Evolutionary conservation across 2,113 vertebrate species (phyloP), one percentile per base, ranked within the genome.

Genomic region (Apistogramma diplotaenia): DNA sequence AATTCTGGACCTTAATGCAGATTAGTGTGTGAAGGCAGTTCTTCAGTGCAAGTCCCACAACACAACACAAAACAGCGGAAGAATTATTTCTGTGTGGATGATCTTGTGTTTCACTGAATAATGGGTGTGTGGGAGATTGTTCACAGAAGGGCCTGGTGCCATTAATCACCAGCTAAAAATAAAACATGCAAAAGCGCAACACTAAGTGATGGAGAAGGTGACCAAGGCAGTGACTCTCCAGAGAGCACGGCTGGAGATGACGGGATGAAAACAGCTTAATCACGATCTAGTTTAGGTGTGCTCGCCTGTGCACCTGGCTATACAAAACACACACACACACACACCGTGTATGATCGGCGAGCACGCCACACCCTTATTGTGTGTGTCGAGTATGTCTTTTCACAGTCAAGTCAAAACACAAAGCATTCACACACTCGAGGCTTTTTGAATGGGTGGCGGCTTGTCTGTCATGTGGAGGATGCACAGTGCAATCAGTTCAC

Each of bases 131-230:
- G 71, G 25, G 3, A 67, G 60, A 57, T 7, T 43, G 46, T 23
- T 78, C 73, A 25, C 74, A 65, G 29, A 85, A 73, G 65, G 82
- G 59, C 43, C 37, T 54, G 16, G 25, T 53, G 9, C 55, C 51
- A 88, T 93, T 89, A 89, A 86, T 91, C 89, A 89, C 7, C 0
- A 3, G 59, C 83, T 86, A 87, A 91, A 92, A 86, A 91, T 92
- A 89, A 90, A 86, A 85, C 35, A 53, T 74, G 54, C 74, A 79
- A 49, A 67, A 67, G 61, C 65, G 27, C 65, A 77, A 29, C 49
- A 55, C 29, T 40, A 46, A 58, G 58, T 86, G 87, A 90, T 87
- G 78, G 72, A 92, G 86, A 87, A 82, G 86, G 85, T 83, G 84
- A 88, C 89, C 87, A 81, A 79, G 85, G 49, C 79, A 57, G 80